phyloP scores from a whole-genome alignment of 2,113 vertebrate genomes.

The Megaptera novaeangliae region DNA sequence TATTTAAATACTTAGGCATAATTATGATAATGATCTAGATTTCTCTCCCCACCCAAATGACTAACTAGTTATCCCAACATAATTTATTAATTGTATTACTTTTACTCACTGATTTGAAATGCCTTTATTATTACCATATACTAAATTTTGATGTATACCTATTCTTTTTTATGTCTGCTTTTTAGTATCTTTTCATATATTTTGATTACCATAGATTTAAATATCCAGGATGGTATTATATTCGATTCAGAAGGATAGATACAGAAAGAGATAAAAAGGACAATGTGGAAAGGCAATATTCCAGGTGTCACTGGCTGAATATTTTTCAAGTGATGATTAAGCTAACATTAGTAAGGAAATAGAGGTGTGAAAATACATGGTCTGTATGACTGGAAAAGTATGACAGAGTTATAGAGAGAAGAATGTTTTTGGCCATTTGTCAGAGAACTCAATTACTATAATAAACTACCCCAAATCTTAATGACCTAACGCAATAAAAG shows the following conservation, averaged over 20 bases:
- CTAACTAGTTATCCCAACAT: neutral
- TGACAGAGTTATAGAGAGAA: neutral
- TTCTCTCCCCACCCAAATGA: neutral
- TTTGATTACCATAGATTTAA: neutral
- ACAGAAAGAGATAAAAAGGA: neutral
- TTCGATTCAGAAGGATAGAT: neutral
- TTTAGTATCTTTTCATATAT: neutral
- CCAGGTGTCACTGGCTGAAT: neutral
- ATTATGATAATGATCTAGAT: slow-evolving; percentile 12
- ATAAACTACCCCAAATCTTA: neutral
- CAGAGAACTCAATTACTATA: neutral
- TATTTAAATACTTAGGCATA: neutral
- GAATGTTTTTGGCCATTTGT: neutral
- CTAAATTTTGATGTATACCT: neutral
- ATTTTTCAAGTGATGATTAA: neutral
- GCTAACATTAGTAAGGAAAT: neutral
- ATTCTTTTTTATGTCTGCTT: neutral
- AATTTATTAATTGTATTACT: slow-evolving; percentile 7
- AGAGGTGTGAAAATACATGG: neutral
- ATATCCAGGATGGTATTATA: neutral
- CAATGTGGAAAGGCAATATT: neutral
- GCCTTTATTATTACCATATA: neutral
- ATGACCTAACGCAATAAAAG: neutral
- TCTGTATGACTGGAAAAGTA: neutral
- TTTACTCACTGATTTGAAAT: neutral